Evolutionary conservation across 2,113 vertebrate genomes (phyloP).

Genomic region (western clawed frog (Xenopus tropicalis)): DNA sequence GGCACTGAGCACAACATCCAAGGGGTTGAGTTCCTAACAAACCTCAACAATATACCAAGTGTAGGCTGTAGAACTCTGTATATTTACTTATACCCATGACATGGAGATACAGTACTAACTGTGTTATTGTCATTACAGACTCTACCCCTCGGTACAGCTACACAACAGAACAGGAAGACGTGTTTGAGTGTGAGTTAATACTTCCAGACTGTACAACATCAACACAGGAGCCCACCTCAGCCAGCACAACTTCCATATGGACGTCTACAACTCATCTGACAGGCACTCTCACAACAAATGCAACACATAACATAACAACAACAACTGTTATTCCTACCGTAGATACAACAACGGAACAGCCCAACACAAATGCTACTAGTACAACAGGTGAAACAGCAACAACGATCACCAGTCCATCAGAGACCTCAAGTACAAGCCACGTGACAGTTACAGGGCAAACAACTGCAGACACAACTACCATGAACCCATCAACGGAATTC

Average conservation of each 20-base stretch:
- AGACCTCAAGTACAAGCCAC: no score
- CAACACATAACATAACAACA: not conserved
- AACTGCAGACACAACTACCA: no score
- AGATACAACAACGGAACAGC: not conserved
- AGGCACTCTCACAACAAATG: not conserved
- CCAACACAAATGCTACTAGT: not conserved
- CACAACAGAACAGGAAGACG: not conserved
- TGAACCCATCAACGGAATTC: no score
- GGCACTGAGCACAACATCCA: no score
- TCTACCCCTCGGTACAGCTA: not conserved
- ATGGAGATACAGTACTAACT: no score
- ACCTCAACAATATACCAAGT: no score
- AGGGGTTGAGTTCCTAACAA: no score
- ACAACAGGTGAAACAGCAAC: not conserved
- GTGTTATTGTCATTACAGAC: no score
- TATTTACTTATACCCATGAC: no score
- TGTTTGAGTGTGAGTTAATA: not conserved
- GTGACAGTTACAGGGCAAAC: no score
- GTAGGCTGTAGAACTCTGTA: no score
- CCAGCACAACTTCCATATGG: not conserved
- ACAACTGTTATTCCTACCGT: not conserved
- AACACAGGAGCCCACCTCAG: not conserved
- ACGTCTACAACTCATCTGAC: not conserved
- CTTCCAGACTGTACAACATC: conserved; percentile 1
- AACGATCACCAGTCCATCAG: no score